Conservation (phyloP, 2,888 invertebrate genomes). For the Lottia gigantea region DNA sequence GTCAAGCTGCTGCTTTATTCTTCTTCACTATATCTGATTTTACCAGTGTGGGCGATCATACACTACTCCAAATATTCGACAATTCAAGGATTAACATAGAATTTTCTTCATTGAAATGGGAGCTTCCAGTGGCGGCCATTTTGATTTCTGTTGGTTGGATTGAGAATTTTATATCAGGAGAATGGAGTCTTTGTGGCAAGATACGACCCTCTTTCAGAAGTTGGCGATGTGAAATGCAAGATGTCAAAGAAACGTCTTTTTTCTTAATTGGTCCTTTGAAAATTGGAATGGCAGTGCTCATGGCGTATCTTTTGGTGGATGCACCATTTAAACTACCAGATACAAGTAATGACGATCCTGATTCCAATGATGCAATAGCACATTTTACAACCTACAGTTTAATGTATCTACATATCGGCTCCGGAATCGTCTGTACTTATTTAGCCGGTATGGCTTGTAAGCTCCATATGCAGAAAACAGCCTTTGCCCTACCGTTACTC, state of each 20-base stretch:
- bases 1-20: slow-evolving; percentile 47
- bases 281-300: slow-evolving; percentile 47
- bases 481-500: slow-evolving; percentile 69
- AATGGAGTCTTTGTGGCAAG: slow-evolving; percentile 55
- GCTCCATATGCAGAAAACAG: slow-evolving; percentile 69
- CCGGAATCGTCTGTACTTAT: slow-evolving; percentile 63
- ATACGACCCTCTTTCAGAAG: slow-evolving; percentile 49
- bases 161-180: slow-evolving; percentile 88
- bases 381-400: slow-evolving; percentile 51
- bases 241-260: slow-evolving; percentile 51
- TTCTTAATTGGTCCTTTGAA: slow-evolving; percentile 53
- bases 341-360: slow-evolving; percentile 27
- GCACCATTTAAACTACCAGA: slow-evolving; percentile 34
- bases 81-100: slow-evolving; percentile 38
- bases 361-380: slow-evolving; percentile 11
- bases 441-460: slow-evolving; percentile 72
- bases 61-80: slow-evolving; percentile 35
- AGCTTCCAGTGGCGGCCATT: slow-evolving; percentile 86
- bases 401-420: slow-evolving; percentile 54
- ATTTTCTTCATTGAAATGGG: slow-evolving; percentile 74
- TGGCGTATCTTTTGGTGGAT: slow-evolving; percentile 46
- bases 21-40: slow-evolving; percentile 43
- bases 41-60: slow-evolving; percentile 38
- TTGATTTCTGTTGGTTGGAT: slow-evolving; percentile 95
- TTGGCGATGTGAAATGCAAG: slow-evolving; percentile 51